phyloP scores from a whole-genome alignment of 1,140 invertebrate genomes.

The Chrysomallon squamiferum region DNA sequence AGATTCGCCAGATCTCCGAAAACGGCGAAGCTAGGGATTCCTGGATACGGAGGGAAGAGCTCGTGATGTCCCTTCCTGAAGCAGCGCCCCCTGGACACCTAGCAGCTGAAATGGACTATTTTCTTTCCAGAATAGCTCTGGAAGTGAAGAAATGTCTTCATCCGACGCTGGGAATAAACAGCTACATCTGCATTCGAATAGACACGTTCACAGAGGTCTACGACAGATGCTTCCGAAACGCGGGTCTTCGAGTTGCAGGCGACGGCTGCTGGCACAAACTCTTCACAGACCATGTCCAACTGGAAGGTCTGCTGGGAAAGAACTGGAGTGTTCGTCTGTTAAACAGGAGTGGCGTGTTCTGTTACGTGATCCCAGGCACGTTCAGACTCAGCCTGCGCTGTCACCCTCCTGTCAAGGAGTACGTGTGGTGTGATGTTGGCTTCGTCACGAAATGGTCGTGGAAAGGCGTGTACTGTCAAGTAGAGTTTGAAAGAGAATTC shows the following conservation, averaged over 20 bases:
- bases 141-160: too few species aligned
- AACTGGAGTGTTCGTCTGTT: not conserved
- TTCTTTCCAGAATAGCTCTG: too few species aligned
- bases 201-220: too few species aligned
- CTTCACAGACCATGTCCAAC: not conserved
- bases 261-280: not conserved
- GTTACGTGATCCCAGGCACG: not conserved
- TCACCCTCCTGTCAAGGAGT: not conserved
- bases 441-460: conserved; percentile 1
- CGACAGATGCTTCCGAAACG: too few species aligned
- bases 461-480: not conserved
- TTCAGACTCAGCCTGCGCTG: not conserved
- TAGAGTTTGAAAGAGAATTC: not conserved
- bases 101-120: too few species aligned
- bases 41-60: not conserved
- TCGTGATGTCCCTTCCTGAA: not conserved
- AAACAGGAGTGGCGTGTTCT: not conserved
- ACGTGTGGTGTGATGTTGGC: not conserved
- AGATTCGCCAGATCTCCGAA: not conserved
- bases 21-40: not conserved
- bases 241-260: not conserved
- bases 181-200: too few species aligned
- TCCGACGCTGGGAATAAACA: too few species aligned
- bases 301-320: not conserved
- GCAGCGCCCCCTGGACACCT: not conserved